Conservation (phyloP, 2,113 vertebrate species). For the Nettapus auritus region DNA sequence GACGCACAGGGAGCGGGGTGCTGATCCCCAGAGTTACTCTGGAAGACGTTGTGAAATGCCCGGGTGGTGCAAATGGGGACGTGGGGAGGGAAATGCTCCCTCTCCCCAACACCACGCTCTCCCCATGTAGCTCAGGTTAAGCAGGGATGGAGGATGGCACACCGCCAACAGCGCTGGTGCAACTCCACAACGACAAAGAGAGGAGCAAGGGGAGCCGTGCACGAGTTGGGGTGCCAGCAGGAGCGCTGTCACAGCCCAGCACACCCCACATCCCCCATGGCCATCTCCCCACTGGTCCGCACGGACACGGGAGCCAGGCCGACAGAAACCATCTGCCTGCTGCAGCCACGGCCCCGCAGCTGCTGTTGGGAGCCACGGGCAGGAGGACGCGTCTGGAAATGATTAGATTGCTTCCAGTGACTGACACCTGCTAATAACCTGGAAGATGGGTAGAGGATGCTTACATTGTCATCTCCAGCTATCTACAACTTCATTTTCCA, state of each 20-base stretch:
- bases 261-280: rapidly evolving
- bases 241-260: background rate
- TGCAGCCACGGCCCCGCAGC: background rate
- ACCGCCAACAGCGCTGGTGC: rapidly evolving
- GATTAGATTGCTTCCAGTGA: constrained; percentile 71
- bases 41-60: background rate
- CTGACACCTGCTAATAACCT: constrained; percentile 77
- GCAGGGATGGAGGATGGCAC: background rate
- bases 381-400: constrained; percentile 13
- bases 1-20: background rate
- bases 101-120: background rate
- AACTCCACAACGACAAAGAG: too few species aligned
- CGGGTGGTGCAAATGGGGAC: background rate
- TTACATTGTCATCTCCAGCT: constrained; percentile 62
- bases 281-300: background rate
- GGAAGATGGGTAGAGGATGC: constrained; percentile 30
- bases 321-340: constrained; percentile 11
- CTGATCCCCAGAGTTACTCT: background rate
- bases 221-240: rapidly evolving
- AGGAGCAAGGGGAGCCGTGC: rapidly evolving
- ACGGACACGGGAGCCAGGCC: background rate
- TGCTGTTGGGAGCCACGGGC: background rate
- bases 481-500: constrained; percentile 77
- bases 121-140: rapidly evolving
- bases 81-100: rapidly evolving